Conservation (phyloP, 2,888 invertebrate species). For the Micropterix aruncella region DNA sequence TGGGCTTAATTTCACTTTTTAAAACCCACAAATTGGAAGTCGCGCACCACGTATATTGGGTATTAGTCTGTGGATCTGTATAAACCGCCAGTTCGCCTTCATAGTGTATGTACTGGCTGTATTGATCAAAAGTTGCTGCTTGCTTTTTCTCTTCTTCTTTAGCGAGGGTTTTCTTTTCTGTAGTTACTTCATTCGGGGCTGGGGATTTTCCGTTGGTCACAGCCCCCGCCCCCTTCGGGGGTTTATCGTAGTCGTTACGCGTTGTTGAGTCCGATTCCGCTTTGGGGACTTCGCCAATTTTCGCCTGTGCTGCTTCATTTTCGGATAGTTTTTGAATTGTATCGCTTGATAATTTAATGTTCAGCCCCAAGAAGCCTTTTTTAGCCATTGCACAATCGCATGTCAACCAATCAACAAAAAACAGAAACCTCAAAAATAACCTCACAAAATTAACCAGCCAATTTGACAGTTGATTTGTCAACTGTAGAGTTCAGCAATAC, state of each 20-base stretch:
- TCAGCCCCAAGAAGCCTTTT: slow-evolving; percentile 25
- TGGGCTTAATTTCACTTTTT: slow-evolving; percentile 19
- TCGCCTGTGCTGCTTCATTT: neutral
- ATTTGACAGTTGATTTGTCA: too few species aligned
- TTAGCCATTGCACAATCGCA: slow-evolving; percentile 20
- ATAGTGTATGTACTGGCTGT: slow-evolving; percentile 51
- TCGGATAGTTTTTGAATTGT: slow-evolving; percentile 30
- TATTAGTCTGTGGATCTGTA: slow-evolving; percentile 55
- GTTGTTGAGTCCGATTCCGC: neutral
- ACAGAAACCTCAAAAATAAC: too few species aligned
- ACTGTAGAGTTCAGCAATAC: too few species aligned
- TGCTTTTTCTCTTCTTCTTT: neutral
- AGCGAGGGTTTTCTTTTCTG: slow-evolving; percentile 1
- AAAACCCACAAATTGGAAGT: slow-evolving; percentile 35
- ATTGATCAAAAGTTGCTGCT: slow-evolving; percentile 23
- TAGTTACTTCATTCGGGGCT: slow-evolving; percentile 11
- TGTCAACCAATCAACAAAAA: too few species aligned
- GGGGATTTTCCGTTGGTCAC: slow-evolving; percentile 18
- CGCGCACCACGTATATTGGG: slow-evolving; percentile 51
- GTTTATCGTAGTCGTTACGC: slow-evolving; percentile 1
- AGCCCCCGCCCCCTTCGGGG: slow-evolving; percentile 10
- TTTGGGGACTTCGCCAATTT: too few species aligned
- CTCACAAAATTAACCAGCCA: too few species aligned
- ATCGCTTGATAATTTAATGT: slow-evolving; percentile 33
- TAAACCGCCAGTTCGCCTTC: slow-evolving; percentile 57